A percentile compares a stretch with the other conserved stretches of the same genome.
Conservation (phyloP, 2,797 vertebrate genomes). For the Lacerta bilineata region DNA sequence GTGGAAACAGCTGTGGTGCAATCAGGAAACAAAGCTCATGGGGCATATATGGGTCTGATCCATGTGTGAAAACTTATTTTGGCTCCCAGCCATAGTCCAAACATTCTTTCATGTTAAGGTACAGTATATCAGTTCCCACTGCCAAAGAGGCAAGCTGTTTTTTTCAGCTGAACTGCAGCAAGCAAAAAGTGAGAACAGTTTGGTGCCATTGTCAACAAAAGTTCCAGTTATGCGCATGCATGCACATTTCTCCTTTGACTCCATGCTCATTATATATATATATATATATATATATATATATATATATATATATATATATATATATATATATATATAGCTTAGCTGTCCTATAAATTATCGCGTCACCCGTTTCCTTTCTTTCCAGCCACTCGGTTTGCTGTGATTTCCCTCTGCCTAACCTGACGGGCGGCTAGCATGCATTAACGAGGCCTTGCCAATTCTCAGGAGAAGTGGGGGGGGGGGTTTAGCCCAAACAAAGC, state of each 20-base stretch:
- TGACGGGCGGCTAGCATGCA: slow-evolving; percentile 5
- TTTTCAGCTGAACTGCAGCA: not conserved
- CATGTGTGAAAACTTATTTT: not conserved
- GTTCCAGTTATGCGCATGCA: not conserved
- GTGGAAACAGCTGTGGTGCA: not conserved
- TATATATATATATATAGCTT: not conserved
- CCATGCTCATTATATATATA: not conserved
- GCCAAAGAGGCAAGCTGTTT: not conserved
- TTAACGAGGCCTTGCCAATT: not conserved
- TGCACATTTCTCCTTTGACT: not conserved
- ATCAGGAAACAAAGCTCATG: not conserved
- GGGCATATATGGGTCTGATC: not conserved
- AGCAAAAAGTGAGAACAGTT: not conserved
- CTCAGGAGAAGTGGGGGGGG: not conserved
- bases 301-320: too few species aligned
- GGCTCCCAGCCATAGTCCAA: not conserved
- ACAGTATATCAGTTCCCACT: too few species aligned
- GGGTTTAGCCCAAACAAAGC: slow-evolving; percentile 59
- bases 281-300: too few species aligned
- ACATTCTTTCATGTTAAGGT: not conserved
- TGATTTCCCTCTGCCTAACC: not conserved
- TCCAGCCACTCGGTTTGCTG: not conserved
- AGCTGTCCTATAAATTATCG: not conserved
- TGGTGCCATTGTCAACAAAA: not conserved
- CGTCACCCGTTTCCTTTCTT: not conserved